A percentile compares a stretch with the other conserved stretches of the same genome.
These are phyloP conservation scores for Antheraea assamensis DNA, from an alignment of 2,888 invertebrate species.

Conservation along the genomic window DNA sequence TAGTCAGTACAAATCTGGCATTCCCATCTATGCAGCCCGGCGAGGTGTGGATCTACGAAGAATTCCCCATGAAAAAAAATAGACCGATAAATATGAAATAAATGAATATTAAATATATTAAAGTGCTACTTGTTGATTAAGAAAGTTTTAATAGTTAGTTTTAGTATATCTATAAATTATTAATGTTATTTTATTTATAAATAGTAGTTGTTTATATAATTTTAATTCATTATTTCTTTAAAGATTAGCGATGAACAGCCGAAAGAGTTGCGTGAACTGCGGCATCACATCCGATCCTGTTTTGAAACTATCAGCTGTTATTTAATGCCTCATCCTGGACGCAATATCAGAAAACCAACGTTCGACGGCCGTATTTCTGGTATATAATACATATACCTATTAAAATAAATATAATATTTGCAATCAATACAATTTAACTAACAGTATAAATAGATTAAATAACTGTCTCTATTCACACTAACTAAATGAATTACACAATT, in stretches of 20 bases:
- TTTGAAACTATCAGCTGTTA: conserved; percentile 27
- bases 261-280: conserved; percentile 21
- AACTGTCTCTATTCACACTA: not conserved
- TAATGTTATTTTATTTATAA: too few relatives aligned
- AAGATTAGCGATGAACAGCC: conserved; percentile 7
- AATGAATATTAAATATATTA: too few relatives aligned
- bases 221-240: not conserved
- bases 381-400: not conserved
- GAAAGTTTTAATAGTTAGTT: too few relatives aligned
- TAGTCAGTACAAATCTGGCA: too few relatives aligned
- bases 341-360: conserved; percentile 14
- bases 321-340: conserved; percentile 30
- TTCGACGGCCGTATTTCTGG: conserved; percentile 18
- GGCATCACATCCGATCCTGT: conserved; percentile 23
- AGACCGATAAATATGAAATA: too few relatives aligned
- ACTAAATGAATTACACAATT: not conserved
- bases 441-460: not conserved
- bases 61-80: too few relatives aligned
- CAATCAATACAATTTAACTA: not conserved
- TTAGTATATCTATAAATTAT: too few relatives aligned
- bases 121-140: too few relatives aligned
- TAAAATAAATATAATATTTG: not conserved
- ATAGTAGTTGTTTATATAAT: not conserved
- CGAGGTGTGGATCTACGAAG: too few relatives aligned
- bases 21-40: too few relatives aligned